A percentile compares a stretch with the other conserved stretches of the same genome.
Evolutionary conservation across 2,797 vertebrate species (phyloP).

Genomic region (Phrynocephalus vlangalii): DNA sequence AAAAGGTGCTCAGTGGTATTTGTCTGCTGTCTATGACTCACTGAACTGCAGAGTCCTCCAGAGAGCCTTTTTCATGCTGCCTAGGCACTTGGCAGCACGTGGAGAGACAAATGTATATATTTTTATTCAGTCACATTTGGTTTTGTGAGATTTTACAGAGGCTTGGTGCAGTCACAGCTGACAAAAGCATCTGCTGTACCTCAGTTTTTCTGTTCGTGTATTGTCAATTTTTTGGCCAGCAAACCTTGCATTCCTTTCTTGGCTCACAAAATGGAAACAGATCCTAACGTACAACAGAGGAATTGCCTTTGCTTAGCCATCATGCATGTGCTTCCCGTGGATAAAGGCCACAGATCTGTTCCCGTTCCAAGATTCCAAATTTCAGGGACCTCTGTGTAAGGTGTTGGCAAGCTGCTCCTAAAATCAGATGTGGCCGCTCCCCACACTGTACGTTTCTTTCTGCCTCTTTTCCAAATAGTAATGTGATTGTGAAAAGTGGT

Average conservation of each 20-base stretch:
- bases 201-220: neutral
- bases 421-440: neutral
- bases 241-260: conserved; percentile 8
- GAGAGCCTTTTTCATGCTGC: conserved; percentile 7
- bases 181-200: neutral
- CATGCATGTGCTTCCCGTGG: neutral
- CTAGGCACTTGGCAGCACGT: neutral
- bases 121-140: conserved; percentile 11
- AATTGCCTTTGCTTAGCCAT: neutral
- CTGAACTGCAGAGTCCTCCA: neutral
- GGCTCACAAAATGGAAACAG: neutral
- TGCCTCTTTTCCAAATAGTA: neutral
- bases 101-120: neutral
- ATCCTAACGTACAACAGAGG: neutral
- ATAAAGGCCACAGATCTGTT: neutral
- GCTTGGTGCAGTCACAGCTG: neutral
- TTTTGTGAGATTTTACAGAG: neutral
- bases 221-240: neutral
- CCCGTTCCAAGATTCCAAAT: neutral
- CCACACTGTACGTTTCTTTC: neutral
- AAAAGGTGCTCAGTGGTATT: neutral
- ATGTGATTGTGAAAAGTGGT: neutral
- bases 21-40: neutral
- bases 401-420: neutral
- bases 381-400: neutral